These are phyloP conservation scores for Halcyon chelicuti DNA, from an alignment of 2,797 vertebrate genomes.

Conservation along the genomic window DNA sequence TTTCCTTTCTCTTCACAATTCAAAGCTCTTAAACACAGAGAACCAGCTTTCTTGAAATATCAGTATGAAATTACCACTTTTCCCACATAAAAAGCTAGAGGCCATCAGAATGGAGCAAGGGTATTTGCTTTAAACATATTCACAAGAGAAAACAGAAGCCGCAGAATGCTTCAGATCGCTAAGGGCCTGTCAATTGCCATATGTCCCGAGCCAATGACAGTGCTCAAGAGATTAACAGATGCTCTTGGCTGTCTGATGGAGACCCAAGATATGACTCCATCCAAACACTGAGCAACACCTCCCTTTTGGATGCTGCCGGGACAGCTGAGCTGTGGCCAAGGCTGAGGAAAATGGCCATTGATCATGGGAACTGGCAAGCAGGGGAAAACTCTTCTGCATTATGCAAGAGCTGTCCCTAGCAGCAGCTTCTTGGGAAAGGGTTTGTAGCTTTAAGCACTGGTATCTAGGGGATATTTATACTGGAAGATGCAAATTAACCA, in stretches of 20 bases:
- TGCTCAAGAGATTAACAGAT: neutral
- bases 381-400: neutral
- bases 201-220: neutral
- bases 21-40: constrained; percentile 10
- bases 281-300: neutral
- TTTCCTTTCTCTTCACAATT: constrained; percentile 14
- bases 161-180: neutral
- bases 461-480: neutral
- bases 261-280: neutral
- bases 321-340: neutral
- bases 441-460: neutral
- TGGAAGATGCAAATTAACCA: neutral
- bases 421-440: neutral
- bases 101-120: neutral
- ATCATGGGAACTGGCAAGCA: neutral
- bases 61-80: neutral
- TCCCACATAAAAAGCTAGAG: neutral
- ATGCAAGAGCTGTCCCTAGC: neutral
- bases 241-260: neutral
- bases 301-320: neutral
- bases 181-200: neutral
- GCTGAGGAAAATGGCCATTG: neutral
- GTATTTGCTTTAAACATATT: neutral
- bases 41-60: neutral
- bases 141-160: neutral